These are phyloP conservation scores for Chrysolina haemoptera DNA, from an alignment of 2,888 invertebrate genomes.

Conservation along the genomic window DNA sequence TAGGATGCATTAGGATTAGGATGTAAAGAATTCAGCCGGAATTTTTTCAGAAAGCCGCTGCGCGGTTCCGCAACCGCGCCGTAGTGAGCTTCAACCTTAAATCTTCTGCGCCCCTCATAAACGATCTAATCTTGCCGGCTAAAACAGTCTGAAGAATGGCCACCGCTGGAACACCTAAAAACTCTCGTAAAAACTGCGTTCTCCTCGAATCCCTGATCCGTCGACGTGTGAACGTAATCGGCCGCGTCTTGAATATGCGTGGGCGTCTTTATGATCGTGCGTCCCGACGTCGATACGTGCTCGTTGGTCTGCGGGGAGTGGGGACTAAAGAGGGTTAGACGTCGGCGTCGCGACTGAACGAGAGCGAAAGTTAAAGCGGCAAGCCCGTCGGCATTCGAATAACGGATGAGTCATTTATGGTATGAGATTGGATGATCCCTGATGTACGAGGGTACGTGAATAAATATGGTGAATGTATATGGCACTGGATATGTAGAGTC, in stretches of 20 bases:
- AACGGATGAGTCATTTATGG: conserved; percentile 11
- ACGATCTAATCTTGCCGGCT: not conserved
- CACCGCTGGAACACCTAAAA: conserved; percentile 27
- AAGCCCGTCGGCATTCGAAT: conserved; percentile 30
- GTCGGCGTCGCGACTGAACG: conserved; percentile 50
- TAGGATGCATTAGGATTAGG: too few species aligned
- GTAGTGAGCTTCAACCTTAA: too few species aligned
- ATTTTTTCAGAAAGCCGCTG: too few species aligned
- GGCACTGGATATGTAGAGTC: too few species aligned
- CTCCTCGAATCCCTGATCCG: conserved; percentile 2
- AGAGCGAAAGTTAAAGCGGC: conserved; percentile 53
- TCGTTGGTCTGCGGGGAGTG: not conserved
- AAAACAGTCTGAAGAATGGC: not conserved
- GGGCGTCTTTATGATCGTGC: conserved; percentile 41
- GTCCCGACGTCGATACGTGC: conserved; percentile 35
- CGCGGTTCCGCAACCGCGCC: too few species aligned
- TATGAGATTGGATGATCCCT: not conserved
- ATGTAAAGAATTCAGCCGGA: too few species aligned
- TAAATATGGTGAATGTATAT: not conserved
- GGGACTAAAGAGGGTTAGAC: conserved; percentile 38
- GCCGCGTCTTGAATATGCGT: conserved; percentile 38
- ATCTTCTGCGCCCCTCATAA: not conserved
- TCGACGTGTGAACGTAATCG: conserved; percentile 36
- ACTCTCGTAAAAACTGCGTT: conserved; percentile 29
- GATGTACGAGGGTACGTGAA: conserved; percentile 1